These are phyloP conservation scores for Tretioscincus oriximinensis DNA, from an alignment of 2,113 vertebrate genomes.

Conservation along the genomic window DNA sequence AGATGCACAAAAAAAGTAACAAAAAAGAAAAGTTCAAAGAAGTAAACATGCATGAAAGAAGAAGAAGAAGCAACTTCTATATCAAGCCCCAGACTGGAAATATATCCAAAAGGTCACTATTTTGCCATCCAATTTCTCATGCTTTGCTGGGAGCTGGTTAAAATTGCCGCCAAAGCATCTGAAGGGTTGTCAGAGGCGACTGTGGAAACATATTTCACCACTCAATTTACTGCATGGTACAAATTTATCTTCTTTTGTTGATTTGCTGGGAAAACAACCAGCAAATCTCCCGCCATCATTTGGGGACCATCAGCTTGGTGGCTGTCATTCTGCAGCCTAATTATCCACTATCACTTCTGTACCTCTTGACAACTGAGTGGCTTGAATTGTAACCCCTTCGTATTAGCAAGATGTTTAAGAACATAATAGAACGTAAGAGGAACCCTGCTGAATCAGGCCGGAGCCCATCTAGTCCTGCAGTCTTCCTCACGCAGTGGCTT, in stretches of 20 bases:
- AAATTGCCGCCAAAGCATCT: constrained; percentile 61
- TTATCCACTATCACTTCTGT: background rate
- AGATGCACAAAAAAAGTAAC: too few species aligned
- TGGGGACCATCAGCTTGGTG: too few species aligned
- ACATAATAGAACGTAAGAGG: too few species aligned
- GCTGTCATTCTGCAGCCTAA: background rate
- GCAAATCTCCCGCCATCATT: constrained; percentile 31
- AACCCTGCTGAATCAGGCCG: too few species aligned
- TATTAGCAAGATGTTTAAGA: too few species aligned
- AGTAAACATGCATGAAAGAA: background rate
- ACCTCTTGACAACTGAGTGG: too few species aligned
- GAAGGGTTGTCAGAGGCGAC: constrained; percentile 63
- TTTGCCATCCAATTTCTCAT: constrained; percentile 62
- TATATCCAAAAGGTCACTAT: constrained; percentile 61
- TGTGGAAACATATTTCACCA: constrained; percentile 67
- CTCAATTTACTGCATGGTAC: constrained; percentile 67
- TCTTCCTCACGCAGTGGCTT: too few species aligned
- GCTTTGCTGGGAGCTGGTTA: constrained; percentile 74
- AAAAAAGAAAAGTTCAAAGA: too few species aligned
- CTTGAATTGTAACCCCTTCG: too few species aligned
- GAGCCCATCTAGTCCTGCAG: too few species aligned
- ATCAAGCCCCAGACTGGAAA: background rate
- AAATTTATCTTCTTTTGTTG: constrained; percentile 78
- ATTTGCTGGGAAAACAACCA: constrained; percentile 56
- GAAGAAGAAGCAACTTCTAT: background rate